phyloP scores from a whole-genome alignment of 2,888 invertebrate genomes.

The Callyntrura guangdongensis region DNA sequence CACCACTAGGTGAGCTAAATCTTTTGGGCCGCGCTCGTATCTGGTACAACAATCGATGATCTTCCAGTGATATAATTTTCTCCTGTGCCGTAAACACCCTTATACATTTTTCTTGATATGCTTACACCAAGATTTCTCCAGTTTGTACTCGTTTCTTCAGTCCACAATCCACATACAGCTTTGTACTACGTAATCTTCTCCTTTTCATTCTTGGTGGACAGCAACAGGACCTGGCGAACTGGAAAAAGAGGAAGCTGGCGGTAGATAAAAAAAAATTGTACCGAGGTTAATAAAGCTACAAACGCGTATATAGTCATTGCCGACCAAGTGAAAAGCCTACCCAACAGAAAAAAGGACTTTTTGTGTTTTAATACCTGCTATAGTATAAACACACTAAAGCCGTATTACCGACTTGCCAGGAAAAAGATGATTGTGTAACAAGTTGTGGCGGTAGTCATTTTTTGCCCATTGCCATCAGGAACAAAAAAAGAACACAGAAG shows the following conservation, averaged over 20 bases:
- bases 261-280: slow-evolving; percentile 36
- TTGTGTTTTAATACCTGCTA: slow-evolving; percentile 10
- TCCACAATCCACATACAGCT: background rate
- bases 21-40: background rate
- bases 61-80: background rate
- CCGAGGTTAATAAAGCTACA: slow-evolving; percentile 7
- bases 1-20: no score
- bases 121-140: no score
- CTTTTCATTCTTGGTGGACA: slow-evolving; percentile 42
- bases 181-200: slow-evolving; percentile 31
- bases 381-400: background rate
- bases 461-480: slow-evolving; percentile 22
- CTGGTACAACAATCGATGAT: background rate
- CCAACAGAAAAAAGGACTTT: background rate
- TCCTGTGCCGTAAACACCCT: background rate
- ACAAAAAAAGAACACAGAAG: slow-evolving; percentile 38
- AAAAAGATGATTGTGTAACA: slow-evolving; percentile 50
- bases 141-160: no score
- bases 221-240: slow-evolving; percentile 37
- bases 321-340: background rate
- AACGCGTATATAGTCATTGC: background rate
- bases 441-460: slow-evolving; percentile 21
- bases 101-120: no score
- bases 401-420: background rate
- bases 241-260: slow-evolving; percentile 11